Evolutionary conservation across 2,888 invertebrate genomes (phyloP).

Genomic region (Xanthorhoe designata): DNA sequence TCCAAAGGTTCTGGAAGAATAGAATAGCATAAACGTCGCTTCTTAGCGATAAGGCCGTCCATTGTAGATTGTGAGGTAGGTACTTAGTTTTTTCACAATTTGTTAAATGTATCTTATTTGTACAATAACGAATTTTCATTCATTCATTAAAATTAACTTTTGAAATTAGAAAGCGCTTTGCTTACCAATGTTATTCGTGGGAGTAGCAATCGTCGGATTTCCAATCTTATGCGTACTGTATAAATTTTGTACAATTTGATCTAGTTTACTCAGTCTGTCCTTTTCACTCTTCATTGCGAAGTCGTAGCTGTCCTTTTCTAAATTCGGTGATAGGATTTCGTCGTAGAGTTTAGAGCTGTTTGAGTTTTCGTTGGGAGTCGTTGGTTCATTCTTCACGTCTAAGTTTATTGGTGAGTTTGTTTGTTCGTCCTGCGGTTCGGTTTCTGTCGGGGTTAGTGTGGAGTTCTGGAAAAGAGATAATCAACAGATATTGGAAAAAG

Average conservation of each 20-base stretch:
- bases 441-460: conserved; percentile 64
- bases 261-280: conserved; percentile 77
- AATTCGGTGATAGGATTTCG: conserved; percentile 54
- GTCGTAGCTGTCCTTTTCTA: conserved; percentile 54
- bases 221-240: conserved; percentile 78
- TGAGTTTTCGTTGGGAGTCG: conserved; percentile 57
- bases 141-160: no score
- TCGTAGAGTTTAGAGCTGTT: conserved; percentile 59
- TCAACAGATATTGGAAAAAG: no score
- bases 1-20: no score
- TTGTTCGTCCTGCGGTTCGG: conserved; percentile 55
- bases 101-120: no score
- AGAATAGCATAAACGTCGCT: no score
- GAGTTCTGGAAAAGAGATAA: conserved; percentile 61
- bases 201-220: conserved; percentile 56
- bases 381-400: conserved; percentile 59
- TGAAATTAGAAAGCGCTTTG: no score
- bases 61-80: no score
- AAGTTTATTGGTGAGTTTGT: conserved; percentile 59
- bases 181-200: conserved; percentile 56
- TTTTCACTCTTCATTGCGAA: conserved; percentile 61
- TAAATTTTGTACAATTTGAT: conserved; percentile 79
- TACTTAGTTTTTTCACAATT: no score
- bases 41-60: no score
- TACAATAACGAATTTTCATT: no score